Base-by-base conservation (phyloP, 1,140 invertebrate species). In the Lepidurus couesii region DNA sequence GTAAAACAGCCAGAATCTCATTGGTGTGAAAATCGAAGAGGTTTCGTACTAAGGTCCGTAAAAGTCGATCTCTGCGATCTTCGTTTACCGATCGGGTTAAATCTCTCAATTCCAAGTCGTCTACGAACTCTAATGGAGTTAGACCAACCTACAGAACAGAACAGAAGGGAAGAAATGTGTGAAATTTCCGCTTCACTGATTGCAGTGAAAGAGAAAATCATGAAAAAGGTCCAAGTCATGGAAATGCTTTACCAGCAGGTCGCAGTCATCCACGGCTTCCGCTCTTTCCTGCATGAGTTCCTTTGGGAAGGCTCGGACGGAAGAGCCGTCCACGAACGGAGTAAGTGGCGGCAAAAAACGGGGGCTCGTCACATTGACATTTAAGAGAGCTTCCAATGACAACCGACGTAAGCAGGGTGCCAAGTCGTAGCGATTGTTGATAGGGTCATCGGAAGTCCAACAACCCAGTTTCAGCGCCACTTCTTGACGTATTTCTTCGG, bases 1-100 rank as follows among this genome's bases (percentile, higher is more conserved):
- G 87, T 11, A 97, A 90, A 9, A 95, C 94, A 42, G 94, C 86
- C 42, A 94, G 95, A 78, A 97, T 96, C 85, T 97, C 95, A 86
- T 95, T 95, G 81, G 95, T 88, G 84, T 97, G 95, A 84, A 92
- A 95, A 42, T 91, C 88, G 87, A 92, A 95, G 43, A 93, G 89
- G 87, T 97, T 97, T 80, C 95, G 87, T 44, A 93, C 90, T 84
- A 95, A 92, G 9, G 95, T 96, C 44, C 94, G 82, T 11, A 89
- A 78, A 73, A 81, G 43, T 81, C 73, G 43, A 73, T 80, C 34
- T 45, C 80, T 24, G 73, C 73, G 7, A n/a, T 81, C 73, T 16
- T 45, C 43, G 16, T 34, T 80, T 16, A 74, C 44, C 44, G 79
- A 34, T 13, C 75, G 76, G n/a, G 42, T 65, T 47, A 78, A 21